Evolutionary conservation across 2,113 vertebrate genomes (phyloP), one percentile per base, ranked within the genome.

Genomic region (Reinhardtius hippoglossoides): DNA sequence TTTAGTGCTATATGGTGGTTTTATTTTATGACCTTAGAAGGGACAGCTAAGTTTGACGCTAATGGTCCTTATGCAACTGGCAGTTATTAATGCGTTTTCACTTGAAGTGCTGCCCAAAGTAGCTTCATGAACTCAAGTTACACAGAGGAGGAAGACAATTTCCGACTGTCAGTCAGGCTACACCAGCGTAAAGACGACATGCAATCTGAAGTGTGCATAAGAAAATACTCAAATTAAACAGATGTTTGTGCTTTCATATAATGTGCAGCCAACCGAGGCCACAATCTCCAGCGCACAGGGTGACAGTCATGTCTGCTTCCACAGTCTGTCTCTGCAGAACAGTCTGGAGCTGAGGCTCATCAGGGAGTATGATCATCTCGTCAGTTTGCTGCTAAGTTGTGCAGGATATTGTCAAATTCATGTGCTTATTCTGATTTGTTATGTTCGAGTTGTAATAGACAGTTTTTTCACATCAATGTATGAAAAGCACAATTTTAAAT

Each of bases 21-120:
- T 31, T 59, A 56, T 70, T 62, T 48, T 40, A 55, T 78, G 71
- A 74, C 57, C 67, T 86, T 23, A 64, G 60, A 23, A 61, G 60
- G 56, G 71, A 46, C 56, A 60, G 24, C n/a, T 24, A 55, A 69
- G 48, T 48, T 75, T 65, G 48, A 54, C 0, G 8, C 40, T 64
- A 55, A 72, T 76, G 40, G 16, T 13, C 40, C 50, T 73, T 71
- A 59, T 68, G 40, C 46, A 64, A 80, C 55, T 35, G 48, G 69
- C 35, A 67, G 50, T 62, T 46, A 24, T 57, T 60, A 24, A 71
- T 67, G 37, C 2, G 1, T 20, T 74, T 73, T 35, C 62, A 56
- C 44, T 64, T 42, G 9, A 18, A 50, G 46, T 7, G 46, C 18
- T 54, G 50, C 18, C 8, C 20, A 1, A 71, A 15, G 50, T 21